phyloP scores from a whole-genome alignment of 2,113 vertebrate species.

The Microtus richardsoni region DNA sequence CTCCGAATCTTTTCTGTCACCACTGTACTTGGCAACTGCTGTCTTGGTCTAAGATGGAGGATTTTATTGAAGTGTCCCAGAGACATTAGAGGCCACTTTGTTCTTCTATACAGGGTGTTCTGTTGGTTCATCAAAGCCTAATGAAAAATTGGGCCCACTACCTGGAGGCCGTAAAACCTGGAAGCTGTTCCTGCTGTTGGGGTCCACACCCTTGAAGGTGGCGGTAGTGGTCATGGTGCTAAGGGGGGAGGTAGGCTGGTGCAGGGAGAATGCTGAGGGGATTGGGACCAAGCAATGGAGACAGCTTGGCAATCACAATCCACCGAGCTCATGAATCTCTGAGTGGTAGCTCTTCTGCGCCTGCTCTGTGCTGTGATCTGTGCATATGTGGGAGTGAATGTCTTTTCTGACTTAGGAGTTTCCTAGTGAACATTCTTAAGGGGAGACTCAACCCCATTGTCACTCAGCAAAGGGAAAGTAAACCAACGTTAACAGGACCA shows the following conservation, averaged over 20 bases:
- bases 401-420: background rate
- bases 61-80: constrained; percentile 93
- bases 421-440: background rate
- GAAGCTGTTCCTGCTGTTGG: background rate
- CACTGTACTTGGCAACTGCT: constrained; percentile 83
- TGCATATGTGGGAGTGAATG: background rate
- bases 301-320: background rate
- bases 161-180: constrained; percentile 96
- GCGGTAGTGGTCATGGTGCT: background rate
- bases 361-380: background rate
- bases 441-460: background rate
- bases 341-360: too few relatives aligned
- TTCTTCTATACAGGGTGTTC: constrained; percentile 89
- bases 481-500: background rate
- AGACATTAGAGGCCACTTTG: constrained; percentile 97
- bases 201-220: background rate
- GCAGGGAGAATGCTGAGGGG: background rate
- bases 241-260: background rate
- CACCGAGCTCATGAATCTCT: accelerated
- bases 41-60: constrained; percentile 87
- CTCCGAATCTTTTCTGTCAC: constrained; percentile 82
- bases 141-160: constrained; percentile 94
- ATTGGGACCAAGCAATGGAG: accelerated
- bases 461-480: background rate
- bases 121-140: constrained; percentile 92